Evolutionary conservation across 2,113 vertebrate species (phyloP), one percentile per base, ranked within the genome.

Genomic region (Pelvicachromis taeniatus): DNA sequence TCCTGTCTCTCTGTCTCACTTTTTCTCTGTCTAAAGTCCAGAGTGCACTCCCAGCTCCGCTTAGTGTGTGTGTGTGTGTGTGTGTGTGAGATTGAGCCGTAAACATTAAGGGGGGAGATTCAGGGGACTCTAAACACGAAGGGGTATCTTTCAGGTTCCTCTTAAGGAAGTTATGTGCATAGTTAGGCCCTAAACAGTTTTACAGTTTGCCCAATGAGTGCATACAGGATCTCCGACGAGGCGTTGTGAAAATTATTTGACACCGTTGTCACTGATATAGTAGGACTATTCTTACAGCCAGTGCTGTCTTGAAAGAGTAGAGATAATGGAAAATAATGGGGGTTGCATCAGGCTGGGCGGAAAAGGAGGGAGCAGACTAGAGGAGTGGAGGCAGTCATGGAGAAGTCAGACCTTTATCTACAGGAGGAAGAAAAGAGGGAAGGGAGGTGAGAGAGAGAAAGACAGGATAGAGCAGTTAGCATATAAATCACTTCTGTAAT

Each of bases 401-500:
- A 93, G 95, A 85, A 94, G 93, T 95, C 94, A 95, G 93, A 95
- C 93, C 95, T 95, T 94, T 95, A 95, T 95, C 95, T 95, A 90
- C 5, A 88, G 84, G 83, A 91, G 84, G 92, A 82, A 90, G 85
- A 93, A 83, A 75, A 63, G 53, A 86, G 86, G 83, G 63, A 40
- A 84, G 55, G 83, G 85, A 84, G 48, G 80, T 21, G 56, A 78
- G 77, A 85, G 63, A 87, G 14, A 87, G 52, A 85, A 68, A 70
- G 31, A 92, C 56, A 93, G 90, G 90, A 92, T 81, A 92, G 92
- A 89, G 90, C 82, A 31, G 92, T 95, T 94, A 94, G 92, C 90
- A 93, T 88, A 89, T 80, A 92, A 87, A 92, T 90, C 92, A 95
- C 83, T 59, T 87, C 52, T 68, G 82, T 70, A 88, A 92, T 91